Percentiles rank a stretch among this genome's conserved stretches.
These are phyloP conservation scores for Sclerurus mexicanus DNA, from an alignment of 2,113 vertebrate species.

Conservation along the genomic window DNA sequence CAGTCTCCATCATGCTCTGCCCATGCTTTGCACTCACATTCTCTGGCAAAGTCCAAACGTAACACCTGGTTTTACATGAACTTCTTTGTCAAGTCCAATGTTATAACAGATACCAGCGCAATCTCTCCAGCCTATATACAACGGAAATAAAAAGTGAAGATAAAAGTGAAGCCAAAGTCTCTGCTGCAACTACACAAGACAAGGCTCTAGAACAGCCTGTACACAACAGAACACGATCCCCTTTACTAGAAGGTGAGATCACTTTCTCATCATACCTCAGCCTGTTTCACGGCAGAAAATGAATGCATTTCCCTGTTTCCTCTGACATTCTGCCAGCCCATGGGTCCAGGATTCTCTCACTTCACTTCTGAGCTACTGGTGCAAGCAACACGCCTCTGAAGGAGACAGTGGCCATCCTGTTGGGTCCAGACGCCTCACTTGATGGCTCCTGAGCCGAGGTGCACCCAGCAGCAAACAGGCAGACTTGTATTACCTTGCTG, in stretches of 20 bases:
- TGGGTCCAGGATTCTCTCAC: background rate
- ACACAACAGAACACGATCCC: background rate
- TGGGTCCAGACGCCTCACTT: background rate
- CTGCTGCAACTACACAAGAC: fast-evolving
- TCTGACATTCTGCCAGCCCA: background rate
- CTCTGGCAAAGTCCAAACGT: background rate
- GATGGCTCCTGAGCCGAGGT: background rate
- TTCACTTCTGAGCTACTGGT: background rate
- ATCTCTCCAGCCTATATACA: background rate
- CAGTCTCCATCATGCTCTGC: background rate
- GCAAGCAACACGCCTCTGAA: fast-evolving
- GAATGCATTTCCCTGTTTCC: background rate
- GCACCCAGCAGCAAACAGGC: no score
- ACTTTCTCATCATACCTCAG: background rate
- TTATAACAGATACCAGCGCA: background rate
- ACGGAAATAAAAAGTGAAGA: background rate
- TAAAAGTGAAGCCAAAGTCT: background rate
- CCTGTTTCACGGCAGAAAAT: background rate
- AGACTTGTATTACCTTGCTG: background rate
- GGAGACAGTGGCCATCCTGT: background rate
- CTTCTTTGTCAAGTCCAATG: background rate
- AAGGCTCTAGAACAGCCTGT: background rate
- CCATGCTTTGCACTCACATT: background rate
- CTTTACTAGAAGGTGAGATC: fast-evolving
- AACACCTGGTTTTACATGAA: background rate